These are phyloP conservation scores for Gnatocerus cornutus DNA, from an alignment of 2,888 invertebrate genomes.

Conservation along the genomic window DNA sequence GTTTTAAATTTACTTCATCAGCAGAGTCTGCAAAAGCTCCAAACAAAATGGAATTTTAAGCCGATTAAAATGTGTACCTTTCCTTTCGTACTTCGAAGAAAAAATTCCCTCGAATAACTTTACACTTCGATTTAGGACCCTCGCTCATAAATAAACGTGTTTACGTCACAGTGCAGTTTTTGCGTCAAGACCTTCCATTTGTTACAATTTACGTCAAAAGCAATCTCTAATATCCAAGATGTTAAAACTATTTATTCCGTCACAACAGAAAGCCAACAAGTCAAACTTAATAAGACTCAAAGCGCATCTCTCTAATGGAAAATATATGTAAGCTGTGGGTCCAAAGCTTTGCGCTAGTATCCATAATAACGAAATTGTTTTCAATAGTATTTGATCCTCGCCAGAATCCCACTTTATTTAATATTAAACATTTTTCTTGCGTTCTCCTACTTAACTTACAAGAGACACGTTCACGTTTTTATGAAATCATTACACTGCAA, in stretches of 20 bases:
- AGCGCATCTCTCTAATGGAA: constrained; percentile 40
- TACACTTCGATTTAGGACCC: constrained; percentile 1
- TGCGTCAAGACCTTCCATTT: background rate
- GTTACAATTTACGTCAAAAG: constrained; percentile 23
- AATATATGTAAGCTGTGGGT: constrained; percentile 46
- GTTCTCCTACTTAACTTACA: background rate
- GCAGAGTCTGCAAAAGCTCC: constrained; percentile 9
- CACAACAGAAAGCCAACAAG: constrained; percentile 15
- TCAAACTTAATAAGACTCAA: constrained; percentile 40
- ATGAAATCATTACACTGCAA: background rate
- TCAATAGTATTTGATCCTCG: constrained; percentile 19
- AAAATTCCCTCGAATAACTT: background rate
- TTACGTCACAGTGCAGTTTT: constrained; percentile 7
- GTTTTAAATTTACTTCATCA: constrained; percentile 32
- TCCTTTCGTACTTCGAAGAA: background rate
- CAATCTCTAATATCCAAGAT: constrained; percentile 12
- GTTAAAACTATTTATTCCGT: constrained; percentile 20
- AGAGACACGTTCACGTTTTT: constrained; percentile 12
- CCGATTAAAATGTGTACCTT: constrained; percentile 11
- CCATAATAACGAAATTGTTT: constrained; percentile 34
- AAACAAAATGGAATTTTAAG: constrained; percentile 18
- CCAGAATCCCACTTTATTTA: constrained; percentile 19
- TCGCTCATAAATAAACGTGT: constrained; percentile 8
- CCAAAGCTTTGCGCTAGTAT: constrained; percentile 11
- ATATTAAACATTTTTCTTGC: constrained; percentile 11